phyloP scores from a whole-genome alignment of 2,113 vertebrate species.

The Orycteropus afer region DNA sequence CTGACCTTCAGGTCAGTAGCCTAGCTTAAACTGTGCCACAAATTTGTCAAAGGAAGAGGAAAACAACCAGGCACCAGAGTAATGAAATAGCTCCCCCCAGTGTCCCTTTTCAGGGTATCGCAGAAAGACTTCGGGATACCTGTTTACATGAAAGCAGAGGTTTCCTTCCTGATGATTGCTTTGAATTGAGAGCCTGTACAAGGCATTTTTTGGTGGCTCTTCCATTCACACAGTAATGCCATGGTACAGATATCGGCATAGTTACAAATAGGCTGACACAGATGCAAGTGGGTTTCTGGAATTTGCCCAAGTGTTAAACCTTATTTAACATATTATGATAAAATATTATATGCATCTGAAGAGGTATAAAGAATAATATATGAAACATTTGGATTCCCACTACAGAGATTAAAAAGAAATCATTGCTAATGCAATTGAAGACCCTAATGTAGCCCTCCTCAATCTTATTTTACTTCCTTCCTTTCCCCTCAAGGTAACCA shows the following conservation, averaged over 20 bases:
- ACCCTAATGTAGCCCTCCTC: neutral
- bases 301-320: neutral
- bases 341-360: neutral
- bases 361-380: neutral
- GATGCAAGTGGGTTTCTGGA: neutral
- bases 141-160: neutral
- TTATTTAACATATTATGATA: constrained; percentile 5
- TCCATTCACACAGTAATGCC: neutral
- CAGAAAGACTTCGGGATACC: neutral
- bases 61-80: neutral
- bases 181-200: neutral
- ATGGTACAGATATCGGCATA: neutral
- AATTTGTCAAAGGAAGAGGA: neutral
- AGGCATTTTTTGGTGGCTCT: neutral
- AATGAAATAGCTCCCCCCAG: constrained; percentile 69
- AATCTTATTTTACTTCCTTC: neutral
- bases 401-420: constrained; percentile 4
- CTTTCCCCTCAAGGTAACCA: neutral
- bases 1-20: neutral
- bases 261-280: neutral
- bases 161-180: neutral
- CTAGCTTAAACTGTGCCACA: neutral
- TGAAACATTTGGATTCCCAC: neutral
- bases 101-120: neutral
- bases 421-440: neutral